These are phyloP conservation scores for Chrysocyon brachyurus DNA, from an alignment of 2,797 vertebrate genomes.

Conservation along the genomic window DNA sequence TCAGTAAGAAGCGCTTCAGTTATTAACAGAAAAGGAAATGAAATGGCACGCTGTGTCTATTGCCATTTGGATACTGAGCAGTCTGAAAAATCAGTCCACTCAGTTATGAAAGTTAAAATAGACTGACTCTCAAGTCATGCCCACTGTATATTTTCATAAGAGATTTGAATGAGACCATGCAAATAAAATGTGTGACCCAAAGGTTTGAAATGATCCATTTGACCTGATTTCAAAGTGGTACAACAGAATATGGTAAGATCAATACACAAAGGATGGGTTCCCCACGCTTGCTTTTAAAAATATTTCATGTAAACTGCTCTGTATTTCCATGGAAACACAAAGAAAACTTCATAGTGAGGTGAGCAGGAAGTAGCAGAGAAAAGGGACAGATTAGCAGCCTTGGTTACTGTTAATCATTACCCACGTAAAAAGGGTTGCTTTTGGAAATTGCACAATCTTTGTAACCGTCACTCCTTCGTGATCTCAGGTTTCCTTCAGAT, in stretches of 20 bases:
- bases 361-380: slow-evolving; percentile 53
- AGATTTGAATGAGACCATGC: neutral
- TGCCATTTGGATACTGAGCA: slow-evolving; percentile 34
- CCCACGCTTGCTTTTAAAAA: slow-evolving; percentile 67
- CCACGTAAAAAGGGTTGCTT: slow-evolving; percentile 65
- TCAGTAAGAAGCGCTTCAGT: neutral
- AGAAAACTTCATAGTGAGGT: slow-evolving; percentile 7
- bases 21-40: slow-evolving; percentile 49
- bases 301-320: slow-evolving; percentile 43
- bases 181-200: slow-evolving; percentile 49
- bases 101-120: slow-evolving; percentile 13
- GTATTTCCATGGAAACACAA: slow-evolving; percentile 73
- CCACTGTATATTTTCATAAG: neutral
- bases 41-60: neutral
- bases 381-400: slow-evolving; percentile 57
- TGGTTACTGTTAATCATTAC: slow-evolving; percentile 75
- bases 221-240: slow-evolving; percentile 11
- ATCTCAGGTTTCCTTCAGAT: slow-evolving; percentile 50
- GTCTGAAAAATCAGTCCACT: slow-evolving; percentile 43
- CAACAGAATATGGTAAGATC: slow-evolving; percentile 51
- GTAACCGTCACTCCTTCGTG: slow-evolving; percentile 32
- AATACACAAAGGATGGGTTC: slow-evolving; percentile 65
- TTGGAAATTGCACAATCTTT: slow-evolving; percentile 63
- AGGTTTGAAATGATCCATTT: slow-evolving; percentile 58
- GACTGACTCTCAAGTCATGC: neutral